phyloP scores from a whole-genome alignment of 2,113 vertebrate species.

The Vombatus ursinus region DNA sequence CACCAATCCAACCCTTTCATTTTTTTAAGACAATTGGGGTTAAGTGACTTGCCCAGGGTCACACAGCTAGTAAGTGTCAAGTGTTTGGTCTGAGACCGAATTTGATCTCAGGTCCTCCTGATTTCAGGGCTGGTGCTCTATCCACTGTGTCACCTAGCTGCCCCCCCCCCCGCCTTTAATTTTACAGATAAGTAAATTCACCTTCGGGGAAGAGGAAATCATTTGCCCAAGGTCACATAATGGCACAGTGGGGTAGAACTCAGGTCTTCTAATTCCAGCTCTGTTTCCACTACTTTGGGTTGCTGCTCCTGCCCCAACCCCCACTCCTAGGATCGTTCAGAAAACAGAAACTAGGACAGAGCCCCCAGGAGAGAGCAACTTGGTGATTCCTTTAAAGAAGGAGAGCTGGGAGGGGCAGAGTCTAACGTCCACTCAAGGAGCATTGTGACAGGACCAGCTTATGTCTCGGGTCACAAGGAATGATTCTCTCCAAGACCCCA shows the following conservation, averaged over 20 bases:
- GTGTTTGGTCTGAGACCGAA: too few relatives aligned
- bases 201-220: neutral
- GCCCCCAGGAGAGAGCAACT: slow-evolving; percentile 53
- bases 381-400: slow-evolving; percentile 29
- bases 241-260: neutral
- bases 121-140: too few relatives aligned
- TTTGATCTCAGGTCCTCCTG: too few relatives aligned
- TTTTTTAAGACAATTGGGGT: too few relatives aligned
- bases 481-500: neutral
- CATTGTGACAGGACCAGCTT: neutral
- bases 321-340: slow-evolving; percentile 4
- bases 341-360: slow-evolving; percentile 62
- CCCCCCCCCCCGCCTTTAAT: neutral
- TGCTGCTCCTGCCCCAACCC: neutral
- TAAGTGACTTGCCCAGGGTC: too few relatives aligned
- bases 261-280: neutral
- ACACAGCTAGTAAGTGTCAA: too few relatives aligned
- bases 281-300: neutral
- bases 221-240: neutral
- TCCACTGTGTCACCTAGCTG: too few relatives aligned
- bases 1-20: neutral
- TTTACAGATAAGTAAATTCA: neutral
- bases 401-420: neutral
- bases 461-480: neutral
- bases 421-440: neutral